These are phyloP conservation scores for Eupithecia subumbrata DNA, from an alignment of 2,888 invertebrate genomes.

Conservation along the genomic window DNA sequence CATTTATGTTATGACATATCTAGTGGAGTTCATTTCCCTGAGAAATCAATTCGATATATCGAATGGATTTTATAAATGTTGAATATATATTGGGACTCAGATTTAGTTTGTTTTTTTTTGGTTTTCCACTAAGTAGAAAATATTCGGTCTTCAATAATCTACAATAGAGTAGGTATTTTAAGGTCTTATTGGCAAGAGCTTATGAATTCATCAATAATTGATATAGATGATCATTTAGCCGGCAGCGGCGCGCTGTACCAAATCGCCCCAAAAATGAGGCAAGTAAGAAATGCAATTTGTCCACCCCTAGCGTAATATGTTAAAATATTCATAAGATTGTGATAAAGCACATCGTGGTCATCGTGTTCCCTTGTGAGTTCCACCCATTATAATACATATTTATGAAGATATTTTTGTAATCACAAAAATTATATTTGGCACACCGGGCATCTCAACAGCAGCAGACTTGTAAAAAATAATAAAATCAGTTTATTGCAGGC, in stretches of 20 bases:
- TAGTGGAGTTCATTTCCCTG: no score
- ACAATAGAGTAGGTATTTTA: not conserved
- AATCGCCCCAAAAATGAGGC: not conserved
- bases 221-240: not conserved
- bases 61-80: no score
- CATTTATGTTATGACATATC: no score
- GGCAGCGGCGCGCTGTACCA: not conserved
- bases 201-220: not conserved
- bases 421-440: not conserved
- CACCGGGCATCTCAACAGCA: not conserved
- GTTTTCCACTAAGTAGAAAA: not conserved
- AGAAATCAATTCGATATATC: no score
- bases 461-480: no score
- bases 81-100: no score
- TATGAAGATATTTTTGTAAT: slow-evolving; percentile 47
- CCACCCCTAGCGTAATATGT: slow-evolving; percentile 54
- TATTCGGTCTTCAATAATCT: not conserved
- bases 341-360: slow-evolving; percentile 62
- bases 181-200: not conserved
- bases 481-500: no score
- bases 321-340: slow-evolving; percentile 72
- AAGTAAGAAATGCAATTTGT: slow-evolving; percentile 52
- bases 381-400: slow-evolving; percentile 61
- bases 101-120: not conserved
- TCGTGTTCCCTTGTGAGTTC: slow-evolving; percentile 55